A percentile compares a stretch with the other conserved stretches of the same genome.
Conservation (phyloP, 2,113 vertebrate species). For the Motacilla alba region DNA sequence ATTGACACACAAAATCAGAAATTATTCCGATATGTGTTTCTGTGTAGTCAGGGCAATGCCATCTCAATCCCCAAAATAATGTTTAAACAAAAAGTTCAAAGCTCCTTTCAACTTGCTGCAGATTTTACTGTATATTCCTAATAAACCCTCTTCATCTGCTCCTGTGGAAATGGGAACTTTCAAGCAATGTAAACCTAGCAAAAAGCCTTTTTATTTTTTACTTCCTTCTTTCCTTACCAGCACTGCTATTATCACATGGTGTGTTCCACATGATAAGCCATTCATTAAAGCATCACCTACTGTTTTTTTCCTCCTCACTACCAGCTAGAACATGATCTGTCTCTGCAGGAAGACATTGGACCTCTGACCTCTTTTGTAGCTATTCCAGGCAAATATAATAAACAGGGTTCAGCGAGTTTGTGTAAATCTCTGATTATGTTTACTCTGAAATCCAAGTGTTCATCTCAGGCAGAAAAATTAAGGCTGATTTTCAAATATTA, state of each 20-base stretch:
- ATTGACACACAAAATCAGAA: conserved; percentile 9
- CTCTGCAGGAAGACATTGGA: conserved; percentile 80
- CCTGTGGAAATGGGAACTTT: conserved; percentile 62
- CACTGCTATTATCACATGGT: conserved; percentile 82
- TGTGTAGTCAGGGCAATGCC: not conserved
- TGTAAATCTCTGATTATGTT: conserved; percentile 84
- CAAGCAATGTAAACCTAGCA: conserved; percentile 68
- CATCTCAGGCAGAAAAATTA: conserved; percentile 78
- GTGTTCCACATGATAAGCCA: conserved; percentile 86
- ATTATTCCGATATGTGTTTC: not conserved
- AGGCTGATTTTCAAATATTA: conserved; percentile 81
- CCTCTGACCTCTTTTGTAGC: conserved; percentile 82
- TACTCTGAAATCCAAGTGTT: conserved; percentile 79
- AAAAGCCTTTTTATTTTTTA: conserved; percentile 61
- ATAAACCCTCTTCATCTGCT: conserved; percentile 62
- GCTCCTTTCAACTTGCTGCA: conserved; percentile 58
- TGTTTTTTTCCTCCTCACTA: conserved; percentile 79
- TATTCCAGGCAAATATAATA: conserved; percentile 80
- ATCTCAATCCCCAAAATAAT: conserved; percentile 26
- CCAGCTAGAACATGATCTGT: conserved; percentile 86
- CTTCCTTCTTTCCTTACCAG: conserved; percentile 72
- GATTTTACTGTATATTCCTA: conserved; percentile 52
- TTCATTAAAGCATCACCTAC: conserved; percentile 87
- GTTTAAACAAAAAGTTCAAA: conserved; percentile 55
- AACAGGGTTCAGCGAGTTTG: conserved; percentile 79